A percentile compares a stretch with the other conserved stretches of the same genome.
These are phyloP conservation scores for Drosophila willistoni DNA, from an alignment of 1,140 invertebrate species.

Conservation along the genomic window DNA sequence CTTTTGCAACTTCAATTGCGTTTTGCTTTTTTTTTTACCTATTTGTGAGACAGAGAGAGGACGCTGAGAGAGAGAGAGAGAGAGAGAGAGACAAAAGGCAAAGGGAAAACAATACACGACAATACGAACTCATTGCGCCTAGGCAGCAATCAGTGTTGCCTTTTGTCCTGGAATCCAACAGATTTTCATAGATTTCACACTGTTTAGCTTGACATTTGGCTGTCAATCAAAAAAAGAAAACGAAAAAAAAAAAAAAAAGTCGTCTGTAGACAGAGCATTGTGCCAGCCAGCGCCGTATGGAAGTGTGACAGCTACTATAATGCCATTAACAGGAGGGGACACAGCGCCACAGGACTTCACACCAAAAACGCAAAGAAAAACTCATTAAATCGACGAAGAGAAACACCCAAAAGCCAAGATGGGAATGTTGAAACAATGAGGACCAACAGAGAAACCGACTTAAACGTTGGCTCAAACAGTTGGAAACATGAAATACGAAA, in stretches of 20 bases:
- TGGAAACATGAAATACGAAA: constrained; percentile 54
- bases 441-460: background rate
- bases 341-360: constrained; percentile 71
- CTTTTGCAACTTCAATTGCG: constrained; percentile 58
- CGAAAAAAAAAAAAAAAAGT: constrained; percentile 21
- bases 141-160: constrained; percentile 68
- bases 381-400: constrained; percentile 66
- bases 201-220: constrained; percentile 80
- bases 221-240: constrained; percentile 64
- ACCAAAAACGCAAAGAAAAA: constrained; percentile 55
- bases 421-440: constrained; percentile 45
- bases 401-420: background rate
- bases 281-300: constrained; percentile 20
- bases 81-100: constrained; percentile 62
- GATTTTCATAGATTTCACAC: constrained; percentile 63
- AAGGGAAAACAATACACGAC: constrained; percentile 44
- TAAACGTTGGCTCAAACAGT: constrained; percentile 18
- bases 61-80: constrained; percentile 38
- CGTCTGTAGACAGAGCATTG: constrained; percentile 49
- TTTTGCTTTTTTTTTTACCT: constrained; percentile 52
- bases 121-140: constrained; percentile 70
- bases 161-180: constrained; percentile 48
- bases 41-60: constrained; percentile 35
- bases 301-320: constrained; percentile 72
- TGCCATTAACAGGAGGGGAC: constrained; percentile 60